These are phyloP conservation scores for Tetraodon nigroviridis DNA, from an alignment of 2,113 vertebrate species.

Conservation along the genomic window DNA sequence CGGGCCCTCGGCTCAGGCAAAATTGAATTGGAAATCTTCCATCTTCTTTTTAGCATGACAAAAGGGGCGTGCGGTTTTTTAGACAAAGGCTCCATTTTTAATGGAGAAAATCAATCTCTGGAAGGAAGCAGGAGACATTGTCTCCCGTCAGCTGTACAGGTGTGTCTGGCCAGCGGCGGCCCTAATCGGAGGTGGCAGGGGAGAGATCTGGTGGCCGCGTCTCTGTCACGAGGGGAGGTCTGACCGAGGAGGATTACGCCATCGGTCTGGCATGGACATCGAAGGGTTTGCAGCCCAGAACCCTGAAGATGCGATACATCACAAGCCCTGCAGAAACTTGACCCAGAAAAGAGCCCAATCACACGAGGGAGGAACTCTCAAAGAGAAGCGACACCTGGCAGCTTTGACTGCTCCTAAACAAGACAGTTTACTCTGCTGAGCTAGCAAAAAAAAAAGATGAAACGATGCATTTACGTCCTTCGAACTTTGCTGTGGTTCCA, in stretches of 20 bases:
- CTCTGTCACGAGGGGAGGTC: constrained; percentile 49
- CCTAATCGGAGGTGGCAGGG: constrained; percentile 81
- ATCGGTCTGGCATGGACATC: not conserved
- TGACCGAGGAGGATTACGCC: not conserved
- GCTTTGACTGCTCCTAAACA: too few species aligned
- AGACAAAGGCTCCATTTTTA: constrained; percentile 85
- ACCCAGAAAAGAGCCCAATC: too few species aligned
- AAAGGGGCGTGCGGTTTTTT: constrained; percentile 81
- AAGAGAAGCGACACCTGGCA: too few species aligned
- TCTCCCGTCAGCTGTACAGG: constrained; percentile 74
- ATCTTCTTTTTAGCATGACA: constrained; percentile 95
- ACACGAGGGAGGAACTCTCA: too few species aligned
- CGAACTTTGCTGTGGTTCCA: too few species aligned
- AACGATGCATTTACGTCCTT: too few species aligned
- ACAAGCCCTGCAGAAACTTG: too few species aligned
- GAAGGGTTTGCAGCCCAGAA: not conserved
- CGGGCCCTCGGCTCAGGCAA: constrained; percentile 82
- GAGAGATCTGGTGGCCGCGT: constrained; percentile 67
- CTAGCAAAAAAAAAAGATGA: too few species aligned
- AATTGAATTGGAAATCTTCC: constrained; percentile 97
- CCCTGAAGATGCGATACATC: too few species aligned
- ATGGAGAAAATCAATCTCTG: constrained; percentile 82
- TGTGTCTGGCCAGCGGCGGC: constrained; percentile 65
- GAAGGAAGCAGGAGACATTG: constrained; percentile 67
- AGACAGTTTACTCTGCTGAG: too few species aligned